These are phyloP conservation scores for Glossophaga mutica DNA, from an alignment of 2,797 vertebrate species.

Conservation along the genomic window DNA sequence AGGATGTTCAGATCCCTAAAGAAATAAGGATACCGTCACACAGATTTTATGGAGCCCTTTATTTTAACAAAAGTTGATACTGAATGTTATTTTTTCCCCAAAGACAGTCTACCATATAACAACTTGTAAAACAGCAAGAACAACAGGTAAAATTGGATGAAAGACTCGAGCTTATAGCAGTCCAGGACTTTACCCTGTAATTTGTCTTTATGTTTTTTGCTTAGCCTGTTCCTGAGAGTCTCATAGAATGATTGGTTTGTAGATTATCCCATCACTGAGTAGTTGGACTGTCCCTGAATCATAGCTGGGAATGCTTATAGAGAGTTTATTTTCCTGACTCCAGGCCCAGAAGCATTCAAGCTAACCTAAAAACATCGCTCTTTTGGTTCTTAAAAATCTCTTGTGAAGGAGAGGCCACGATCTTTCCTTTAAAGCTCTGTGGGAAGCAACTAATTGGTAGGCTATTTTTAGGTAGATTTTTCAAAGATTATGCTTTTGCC, in stretches of 20 bases:
- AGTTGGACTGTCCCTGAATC: slow-evolving; percentile 44
- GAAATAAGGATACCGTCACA: slow-evolving; percentile 43
- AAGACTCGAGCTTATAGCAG: slow-evolving; percentile 52
- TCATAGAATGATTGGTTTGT: slow-evolving; percentile 49
- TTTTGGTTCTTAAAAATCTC: slow-evolving; percentile 8
- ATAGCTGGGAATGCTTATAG: background rate
- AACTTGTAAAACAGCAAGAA: slow-evolving; percentile 62
- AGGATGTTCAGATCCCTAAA: slow-evolving; percentile 41
- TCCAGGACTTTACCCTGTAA: slow-evolving; percentile 56
- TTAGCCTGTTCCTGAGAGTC: slow-evolving; percentile 24
- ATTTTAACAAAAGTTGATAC: slow-evolving; percentile 58
- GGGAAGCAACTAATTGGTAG: slow-evolving; percentile 33
- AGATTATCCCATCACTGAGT: slow-evolving; percentile 50
- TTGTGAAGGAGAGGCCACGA: slow-evolving; percentile 5
- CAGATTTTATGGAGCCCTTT: slow-evolving; percentile 60
- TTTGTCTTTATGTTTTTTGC: slow-evolving; percentile 60
- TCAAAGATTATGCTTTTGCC: slow-evolving; percentile 25
- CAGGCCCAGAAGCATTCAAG: background rate
- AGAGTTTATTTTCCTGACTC: background rate
- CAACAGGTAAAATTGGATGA: slow-evolving; percentile 69
- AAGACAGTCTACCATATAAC: slow-evolving; percentile 41
- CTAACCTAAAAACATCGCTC: slow-evolving; percentile 27
- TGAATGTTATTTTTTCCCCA: slow-evolving; percentile 2
- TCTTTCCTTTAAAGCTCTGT: background rate
- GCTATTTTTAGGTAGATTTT: slow-evolving; percentile 48